Base-by-base conservation (phyloP, 2,113 vertebrate genomes). In the Raphicerus campestris region DNA sequence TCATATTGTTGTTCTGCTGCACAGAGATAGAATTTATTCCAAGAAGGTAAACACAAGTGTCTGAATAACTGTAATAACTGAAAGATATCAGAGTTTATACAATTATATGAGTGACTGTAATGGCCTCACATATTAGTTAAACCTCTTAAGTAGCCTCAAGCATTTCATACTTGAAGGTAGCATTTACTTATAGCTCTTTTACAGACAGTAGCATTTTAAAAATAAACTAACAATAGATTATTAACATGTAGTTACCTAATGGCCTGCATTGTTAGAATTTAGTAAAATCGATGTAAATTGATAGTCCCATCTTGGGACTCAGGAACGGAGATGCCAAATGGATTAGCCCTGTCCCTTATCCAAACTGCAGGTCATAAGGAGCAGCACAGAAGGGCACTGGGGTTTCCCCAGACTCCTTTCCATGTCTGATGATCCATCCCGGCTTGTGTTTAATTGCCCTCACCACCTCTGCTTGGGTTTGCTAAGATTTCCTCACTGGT, bases 11-110 rank as follows among this genome's bases (percentile, higher is more conserved):
- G 1, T 13, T 56, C 26, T 91, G 35, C 0, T 35, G 0, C 35
- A 94, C 77, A 49, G n/a, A 66, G 5, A 61, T 28, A 60, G n/a
- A 87, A 73, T 93, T 94, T 63, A 30, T 93, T 91, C 17, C 14
- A 81, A 95, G 83, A 78, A 89, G 19, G 78, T 45, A 73, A 89
- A 51, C 9, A 70, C 9, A 32, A 53, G 5, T 58, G 0, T 70
- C 13, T 61, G 11, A 70, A 58, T 89, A 75, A 91, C 22, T 87
- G 35, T 61, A 24, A 55, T 77, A 91, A 81, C 24, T 66, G 19
- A 89, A 92, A 60, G 14, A 60, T 58, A 10, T 80, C 56, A 93
- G 49, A 60, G 17, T 90, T 86, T 70, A 32, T 84, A 20, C 24
- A 6, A 61, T 56, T 39, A 32, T 30, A 19, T 89, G 39, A 94